Percentiles rank a stretch among this genome's conserved stretches.
Conservation (phyloP, 2,888 invertebrate genomes). For the Chrysodeixis includens region DNA sequence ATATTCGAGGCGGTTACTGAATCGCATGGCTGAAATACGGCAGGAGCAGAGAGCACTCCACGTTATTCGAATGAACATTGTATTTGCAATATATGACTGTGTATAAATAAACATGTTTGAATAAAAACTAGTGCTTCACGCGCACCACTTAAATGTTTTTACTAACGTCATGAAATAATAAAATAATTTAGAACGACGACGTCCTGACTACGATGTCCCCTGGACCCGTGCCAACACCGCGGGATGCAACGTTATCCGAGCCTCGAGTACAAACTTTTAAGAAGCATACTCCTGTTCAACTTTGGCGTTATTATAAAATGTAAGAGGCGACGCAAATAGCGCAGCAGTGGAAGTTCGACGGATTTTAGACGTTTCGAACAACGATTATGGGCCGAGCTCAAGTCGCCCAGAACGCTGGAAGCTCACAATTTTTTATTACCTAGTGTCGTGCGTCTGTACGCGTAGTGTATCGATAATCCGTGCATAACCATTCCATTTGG, state of each 20-base stretch:
- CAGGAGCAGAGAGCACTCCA: constrained; percentile 54
- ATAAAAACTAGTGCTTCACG: constrained; percentile 49
- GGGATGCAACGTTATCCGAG: constrained; percentile 71
- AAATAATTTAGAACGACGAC: constrained; percentile 76
- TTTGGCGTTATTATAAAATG: constrained; percentile 75
- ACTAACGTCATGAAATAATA: constrained; percentile 74
- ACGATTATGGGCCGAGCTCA: constrained; percentile 67
- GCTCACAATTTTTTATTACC: constrained; percentile 74
- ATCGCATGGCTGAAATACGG: constrained; percentile 66
- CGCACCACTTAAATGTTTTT: constrained; percentile 64
- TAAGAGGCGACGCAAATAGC: constrained; percentile 67
- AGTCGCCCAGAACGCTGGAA: constrained; percentile 53
- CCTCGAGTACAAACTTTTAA: constrained; percentile 72
- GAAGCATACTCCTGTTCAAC: constrained; percentile 73
- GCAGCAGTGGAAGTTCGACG: constrained; percentile 57
- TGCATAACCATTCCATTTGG: constrained; percentile 51
- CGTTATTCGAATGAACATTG: constrained; percentile 57
- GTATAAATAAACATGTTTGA: constrained; percentile 51
- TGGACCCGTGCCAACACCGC: constrained; percentile 75
- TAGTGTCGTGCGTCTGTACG: constrained; percentile 57
- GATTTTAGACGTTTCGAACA: constrained; percentile 70
- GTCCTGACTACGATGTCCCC: constrained; percentile 66
- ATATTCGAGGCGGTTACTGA: constrained; percentile 62
- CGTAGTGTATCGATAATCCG: constrained; percentile 46
- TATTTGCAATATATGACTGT: constrained; percentile 49